These are phyloP conservation scores for Trachelus troglodyta DNA, from an alignment of 2,888 invertebrate genomes.

Conservation along the genomic window DNA sequence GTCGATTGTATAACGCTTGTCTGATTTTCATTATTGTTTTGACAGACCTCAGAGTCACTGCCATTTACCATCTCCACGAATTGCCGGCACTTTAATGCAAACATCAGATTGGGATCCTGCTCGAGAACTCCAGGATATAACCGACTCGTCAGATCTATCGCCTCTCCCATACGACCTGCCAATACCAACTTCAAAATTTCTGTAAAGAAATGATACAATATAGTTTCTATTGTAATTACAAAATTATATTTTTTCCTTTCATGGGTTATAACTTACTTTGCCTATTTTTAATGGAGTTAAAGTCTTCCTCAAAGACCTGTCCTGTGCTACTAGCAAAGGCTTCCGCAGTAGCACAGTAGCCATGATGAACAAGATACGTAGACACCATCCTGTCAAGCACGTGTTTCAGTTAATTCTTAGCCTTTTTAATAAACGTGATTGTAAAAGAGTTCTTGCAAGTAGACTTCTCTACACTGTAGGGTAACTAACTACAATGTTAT, in stretches of 20 bases:
- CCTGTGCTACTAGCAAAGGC: slow-evolving; percentile 92
- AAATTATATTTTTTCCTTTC: not conserved
- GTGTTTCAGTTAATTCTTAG: not conserved
- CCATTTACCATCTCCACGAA: slow-evolving; percentile 99
- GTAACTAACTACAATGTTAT: not conserved
- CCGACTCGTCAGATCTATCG: slow-evolving; percentile 88
- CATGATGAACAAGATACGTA: slow-evolving; percentile 97
- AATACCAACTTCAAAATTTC: slow-evolving; percentile 94
- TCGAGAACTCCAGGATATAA: slow-evolving; percentile 95
- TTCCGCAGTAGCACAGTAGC: slow-evolving; percentile 96
- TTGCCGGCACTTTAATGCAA: slow-evolving; percentile 97
- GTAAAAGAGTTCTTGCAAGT: not conserved
- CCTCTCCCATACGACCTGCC: slow-evolving; percentile 94
- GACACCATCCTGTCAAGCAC: slow-evolving; percentile 86
- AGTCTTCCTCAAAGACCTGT: slow-evolving; percentile 91
- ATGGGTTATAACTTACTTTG: slow-evolving; percentile 78
- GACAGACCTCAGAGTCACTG: slow-evolving; percentile 78
- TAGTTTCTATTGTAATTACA: not conserved
- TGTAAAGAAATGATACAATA: slow-evolving; percentile 63
- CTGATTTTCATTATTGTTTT: slow-evolving; percentile 64
- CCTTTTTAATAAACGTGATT: not conserved
- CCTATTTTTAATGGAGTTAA: slow-evolving; percentile 94
- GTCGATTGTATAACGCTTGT: slow-evolving; percentile 89
- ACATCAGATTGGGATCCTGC: slow-evolving; percentile 89
- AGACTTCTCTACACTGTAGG: not conserved